A percentile compares a stretch with the other conserved stretches of the same genome.
Evolutionary conservation across 2,888 invertebrate species (phyloP).

Genomic region (Pseudococcus viburni): DNA sequence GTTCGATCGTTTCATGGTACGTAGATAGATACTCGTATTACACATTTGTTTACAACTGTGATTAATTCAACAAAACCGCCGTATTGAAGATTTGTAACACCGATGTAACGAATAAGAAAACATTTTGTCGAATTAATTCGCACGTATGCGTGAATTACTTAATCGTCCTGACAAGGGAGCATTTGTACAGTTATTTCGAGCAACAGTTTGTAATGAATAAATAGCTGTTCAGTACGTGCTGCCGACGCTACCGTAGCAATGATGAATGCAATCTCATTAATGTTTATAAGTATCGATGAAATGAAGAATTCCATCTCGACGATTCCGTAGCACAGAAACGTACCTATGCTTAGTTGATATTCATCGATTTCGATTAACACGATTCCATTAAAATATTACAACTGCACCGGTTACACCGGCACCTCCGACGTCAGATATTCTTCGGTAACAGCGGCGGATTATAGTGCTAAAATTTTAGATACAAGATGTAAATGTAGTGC

Average conservation of each 20-base stretch:
- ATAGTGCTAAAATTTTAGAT: not conserved
- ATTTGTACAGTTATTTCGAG: not conserved
- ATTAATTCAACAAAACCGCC: not conserved
- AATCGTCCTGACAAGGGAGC: not conserved
- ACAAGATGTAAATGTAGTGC: not conserved
- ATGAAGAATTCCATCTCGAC: constrained; percentile 7
- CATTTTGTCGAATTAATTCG: constrained; percentile 12
- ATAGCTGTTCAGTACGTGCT: constrained; percentile 14
- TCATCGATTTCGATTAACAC: constrained; percentile 5
- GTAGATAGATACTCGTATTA: not conserved
- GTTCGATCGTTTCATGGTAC: not conserved
- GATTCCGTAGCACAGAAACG: not conserved
- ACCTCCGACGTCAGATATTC: not conserved
- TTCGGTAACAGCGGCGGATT: not conserved
- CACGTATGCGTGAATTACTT: not conserved
- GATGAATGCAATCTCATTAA: not conserved
- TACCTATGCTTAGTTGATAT: not conserved
- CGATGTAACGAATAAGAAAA: not conserved
- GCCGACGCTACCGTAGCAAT: not conserved
- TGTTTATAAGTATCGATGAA: not conserved
- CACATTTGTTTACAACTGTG: not conserved
- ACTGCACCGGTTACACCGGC: not conserved
- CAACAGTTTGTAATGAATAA: constrained; percentile 14
- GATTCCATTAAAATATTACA: not conserved
- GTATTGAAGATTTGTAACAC: not conserved